Evolutionary conservation across 2,797 vertebrate species (phyloP).

Genomic region (Propithecus perrieri): DNA sequence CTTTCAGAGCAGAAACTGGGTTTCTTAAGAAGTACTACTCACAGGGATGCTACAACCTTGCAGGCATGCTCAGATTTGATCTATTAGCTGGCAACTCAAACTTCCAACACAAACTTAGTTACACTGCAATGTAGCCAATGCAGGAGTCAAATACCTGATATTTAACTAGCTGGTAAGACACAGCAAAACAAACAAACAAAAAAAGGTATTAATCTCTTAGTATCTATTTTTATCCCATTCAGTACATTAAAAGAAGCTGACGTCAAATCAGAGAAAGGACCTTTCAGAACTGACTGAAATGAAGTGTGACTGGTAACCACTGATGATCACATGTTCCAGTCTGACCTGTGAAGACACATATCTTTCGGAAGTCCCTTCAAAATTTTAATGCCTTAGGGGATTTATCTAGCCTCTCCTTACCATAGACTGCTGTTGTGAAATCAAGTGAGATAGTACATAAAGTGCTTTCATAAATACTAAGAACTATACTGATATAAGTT

Average conservation of each 20-base stretch:
- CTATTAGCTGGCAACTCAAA: neutral
- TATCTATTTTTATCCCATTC: neutral
- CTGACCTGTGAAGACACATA: neutral
- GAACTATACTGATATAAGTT: neutral
- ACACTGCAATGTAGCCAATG: neutral
- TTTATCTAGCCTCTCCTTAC: neutral
- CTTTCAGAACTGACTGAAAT: neutral
- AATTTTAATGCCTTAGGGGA: neutral
- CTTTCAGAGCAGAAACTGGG: neutral
- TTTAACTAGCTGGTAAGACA: slow-evolving; percentile 35
- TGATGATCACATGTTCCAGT: neutral
- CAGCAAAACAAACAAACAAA: neutral
- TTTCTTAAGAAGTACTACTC: neutral
- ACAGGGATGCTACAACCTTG: neutral
- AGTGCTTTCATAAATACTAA: neutral
- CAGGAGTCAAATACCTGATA: slow-evolving; percentile 24
- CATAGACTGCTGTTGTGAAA: neutral
- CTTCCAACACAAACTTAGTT: neutral
- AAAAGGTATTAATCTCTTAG: neutral
- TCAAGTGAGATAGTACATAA: neutral
- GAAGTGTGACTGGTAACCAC: neutral
- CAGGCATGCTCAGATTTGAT: neutral
- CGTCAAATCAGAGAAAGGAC: slow-evolving; percentile 30
- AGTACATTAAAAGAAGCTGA: neutral
- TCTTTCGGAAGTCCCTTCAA: slow-evolving; percentile 40